Evolutionary conservation across 2,113 vertebrate species (phyloP).

Genomic region (Tympanuchus pallidicinctus): DNA sequence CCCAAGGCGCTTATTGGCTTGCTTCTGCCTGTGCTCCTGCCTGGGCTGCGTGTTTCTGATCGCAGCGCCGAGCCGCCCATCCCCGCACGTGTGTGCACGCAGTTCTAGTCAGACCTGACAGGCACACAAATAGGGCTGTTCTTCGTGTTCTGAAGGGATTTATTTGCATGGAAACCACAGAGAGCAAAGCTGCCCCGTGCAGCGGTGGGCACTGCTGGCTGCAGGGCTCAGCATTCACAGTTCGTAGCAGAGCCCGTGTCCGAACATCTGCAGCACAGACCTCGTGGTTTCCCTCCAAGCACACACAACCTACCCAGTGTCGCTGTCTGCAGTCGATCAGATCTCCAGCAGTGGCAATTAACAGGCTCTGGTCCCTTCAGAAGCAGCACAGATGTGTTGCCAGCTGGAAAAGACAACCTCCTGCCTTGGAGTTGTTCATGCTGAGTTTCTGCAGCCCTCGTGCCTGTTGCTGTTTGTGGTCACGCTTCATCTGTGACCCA

Average conservation of each 20-base stretch:
- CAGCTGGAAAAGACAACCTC: background rate
- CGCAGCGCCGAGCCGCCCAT: background rate
- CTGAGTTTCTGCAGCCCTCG: background rate
- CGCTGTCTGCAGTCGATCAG: background rate
- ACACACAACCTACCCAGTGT: accelerated
- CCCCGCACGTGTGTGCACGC: background rate
- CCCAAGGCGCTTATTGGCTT: background rate
- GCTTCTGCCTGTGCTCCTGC: accelerated
- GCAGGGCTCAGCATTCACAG: accelerated
- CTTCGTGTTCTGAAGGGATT: accelerated
- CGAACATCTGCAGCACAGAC: background rate
- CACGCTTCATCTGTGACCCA: accelerated
- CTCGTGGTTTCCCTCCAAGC: background rate
- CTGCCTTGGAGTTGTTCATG: accelerated
- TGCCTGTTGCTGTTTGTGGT: accelerated
- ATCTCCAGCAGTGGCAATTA: background rate
- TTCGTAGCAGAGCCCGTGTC: background rate
- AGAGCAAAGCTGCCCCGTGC: background rate
- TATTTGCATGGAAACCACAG: accelerated
- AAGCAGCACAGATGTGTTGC: background rate
- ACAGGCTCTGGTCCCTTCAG: background rate
- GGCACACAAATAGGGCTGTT: accelerated
- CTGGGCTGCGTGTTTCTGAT: background rate
- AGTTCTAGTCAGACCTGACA: too few species aligned
- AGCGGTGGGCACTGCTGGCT: background rate